Evolutionary conservation across 1,140 invertebrate species (phyloP), one percentile per base, ranked within the genome.

Genomic region (Cydia fagiglandana): DNA sequence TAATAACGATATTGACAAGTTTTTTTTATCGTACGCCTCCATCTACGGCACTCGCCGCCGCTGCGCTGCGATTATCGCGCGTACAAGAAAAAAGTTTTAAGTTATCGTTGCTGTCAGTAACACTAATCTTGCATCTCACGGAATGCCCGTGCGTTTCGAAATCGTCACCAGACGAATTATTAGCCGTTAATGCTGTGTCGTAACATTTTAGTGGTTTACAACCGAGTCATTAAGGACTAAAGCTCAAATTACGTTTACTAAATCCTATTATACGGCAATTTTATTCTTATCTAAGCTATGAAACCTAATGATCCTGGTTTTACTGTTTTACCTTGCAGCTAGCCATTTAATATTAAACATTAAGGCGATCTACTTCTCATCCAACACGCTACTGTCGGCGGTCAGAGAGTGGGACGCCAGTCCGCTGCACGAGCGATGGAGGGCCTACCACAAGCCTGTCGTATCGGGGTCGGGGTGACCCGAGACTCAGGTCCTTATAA

Each of bases 1-100:
- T 84, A 81, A 70, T 90, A 90, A 90, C 90, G 84, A 91, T 90
- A 88, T 88, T 85, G 88, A 91, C 83, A 87, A 84, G 86, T 79
- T 77, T 78, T 77, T 77, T 85, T 86, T 86, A 90, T 91, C 86
- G 77, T 56, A 34, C 77, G 75, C 80, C 84, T 79, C 82, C 84
- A 90, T 91, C 89, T 83, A 76, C 56, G 78, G 74, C 76, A 83
- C 82, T 81, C 79, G 64, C 77, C 79, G 78, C n/a, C n/a, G n/a
- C n/a, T n/a, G n/a, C n/a, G n/a, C 78, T 79, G 77, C 80, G 85
- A 88, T 91, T 87, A 90, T 87, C 80, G 83, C 83, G 78, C 20
- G 79, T 84, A 84, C 50, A 83, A 86, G 85, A 89, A 87, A 91
- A 89, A 86, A 86, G 82, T 88, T 87, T 88, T 86, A 89, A 91